These are phyloP conservation scores for Schizotus pectinicornis DNA, from an alignment of 2,888 invertebrate species.

Conservation along the genomic window DNA sequence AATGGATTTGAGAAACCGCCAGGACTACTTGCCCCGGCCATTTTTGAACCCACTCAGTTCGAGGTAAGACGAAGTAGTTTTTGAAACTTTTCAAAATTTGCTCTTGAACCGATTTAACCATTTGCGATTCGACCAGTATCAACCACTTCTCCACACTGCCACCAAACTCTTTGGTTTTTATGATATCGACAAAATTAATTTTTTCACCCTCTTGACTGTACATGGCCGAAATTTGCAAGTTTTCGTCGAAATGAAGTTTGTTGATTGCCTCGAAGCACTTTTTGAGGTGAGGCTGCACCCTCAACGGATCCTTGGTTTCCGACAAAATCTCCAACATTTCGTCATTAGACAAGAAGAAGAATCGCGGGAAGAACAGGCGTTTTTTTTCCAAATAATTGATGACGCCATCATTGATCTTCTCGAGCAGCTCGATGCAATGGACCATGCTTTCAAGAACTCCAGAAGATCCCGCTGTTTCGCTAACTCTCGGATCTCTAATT, in stretches of 20 bases:
- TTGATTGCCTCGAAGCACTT: conserved; percentile 97
- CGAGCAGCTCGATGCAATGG: conserved; percentile 83
- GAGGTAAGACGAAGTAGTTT: conserved; percentile 64
- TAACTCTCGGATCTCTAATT: conserved; percentile 67
- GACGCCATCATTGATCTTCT: conserved; percentile 90
- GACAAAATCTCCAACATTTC: conserved; percentile 92
- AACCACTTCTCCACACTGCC: conserved; percentile 97
- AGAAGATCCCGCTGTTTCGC: conserved; percentile 74
- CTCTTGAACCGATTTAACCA: conserved; percentile 83
- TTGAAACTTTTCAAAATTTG: conserved; percentile 71
- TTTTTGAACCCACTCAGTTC: conserved; percentile 79
- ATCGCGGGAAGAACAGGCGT: conserved; percentile 89
- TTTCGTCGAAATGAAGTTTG: conserved; percentile 80
- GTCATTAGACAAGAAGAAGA: conserved; percentile 96
- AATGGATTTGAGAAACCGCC: conserved; percentile 80
- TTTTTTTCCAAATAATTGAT: conserved; percentile 96
- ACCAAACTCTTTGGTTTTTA: conserved; percentile 25
- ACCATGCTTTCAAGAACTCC: conserved; percentile 75
- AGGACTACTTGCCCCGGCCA: conserved; percentile 93
- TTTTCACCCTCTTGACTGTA: conserved; percentile 87
- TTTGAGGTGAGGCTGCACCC: conserved; percentile 93
- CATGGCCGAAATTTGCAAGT: conserved; percentile 92
- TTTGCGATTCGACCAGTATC: conserved; percentile 84
- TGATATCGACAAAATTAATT: conserved; percentile 21
- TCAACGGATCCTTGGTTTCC: conserved; percentile 90